Percentiles rank a stretch among this genome's conserved stretches.
Evolutionary conservation across 2,888 invertebrate genomes (phyloP).

Genomic region (Rotaria magnacalcarata): DNA sequence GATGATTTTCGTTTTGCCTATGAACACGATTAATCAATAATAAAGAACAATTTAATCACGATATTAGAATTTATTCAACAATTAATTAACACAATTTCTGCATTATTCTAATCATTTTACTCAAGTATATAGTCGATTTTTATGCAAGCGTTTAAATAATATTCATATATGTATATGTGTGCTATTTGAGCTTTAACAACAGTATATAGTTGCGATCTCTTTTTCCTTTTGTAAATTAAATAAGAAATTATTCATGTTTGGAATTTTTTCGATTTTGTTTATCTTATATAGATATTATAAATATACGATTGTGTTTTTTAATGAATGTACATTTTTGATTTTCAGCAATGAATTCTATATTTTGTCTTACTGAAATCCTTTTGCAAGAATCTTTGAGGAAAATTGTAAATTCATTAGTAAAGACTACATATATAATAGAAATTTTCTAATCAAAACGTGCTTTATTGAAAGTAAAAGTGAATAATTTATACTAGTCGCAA

Average conservation of each 20-base stretch:
- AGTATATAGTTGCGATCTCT: not conserved
- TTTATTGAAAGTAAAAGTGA: too few relatives aligned
- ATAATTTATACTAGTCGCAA: too few relatives aligned
- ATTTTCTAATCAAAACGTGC: too few relatives aligned
- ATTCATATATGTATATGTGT: not conserved
- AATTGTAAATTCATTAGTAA: too few relatives aligned
- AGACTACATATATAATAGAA: too few relatives aligned
- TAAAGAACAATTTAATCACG: not conserved
- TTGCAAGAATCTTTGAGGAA: too few relatives aligned
- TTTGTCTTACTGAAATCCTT: too few relatives aligned
- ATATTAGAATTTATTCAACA: not conserved
- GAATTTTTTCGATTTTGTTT: not conserved
- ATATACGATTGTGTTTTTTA: not conserved
- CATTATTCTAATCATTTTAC: too few relatives aligned
- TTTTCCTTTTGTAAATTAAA: not conserved
- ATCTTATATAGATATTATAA: not conserved
- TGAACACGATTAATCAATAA: not conserved
- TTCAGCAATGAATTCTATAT: too few relatives aligned
- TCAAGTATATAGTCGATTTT: too few relatives aligned
- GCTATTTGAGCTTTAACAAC: not conserved
- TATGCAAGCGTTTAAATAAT: not conserved
- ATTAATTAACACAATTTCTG: too few relatives aligned
- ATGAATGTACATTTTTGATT: too few relatives aligned
- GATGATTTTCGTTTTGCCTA: not conserved
- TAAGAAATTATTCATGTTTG: not conserved